These are phyloP conservation scores for Leiothrix lutea DNA, from an alignment of 2,113 vertebrate species.

Conservation along the genomic window DNA sequence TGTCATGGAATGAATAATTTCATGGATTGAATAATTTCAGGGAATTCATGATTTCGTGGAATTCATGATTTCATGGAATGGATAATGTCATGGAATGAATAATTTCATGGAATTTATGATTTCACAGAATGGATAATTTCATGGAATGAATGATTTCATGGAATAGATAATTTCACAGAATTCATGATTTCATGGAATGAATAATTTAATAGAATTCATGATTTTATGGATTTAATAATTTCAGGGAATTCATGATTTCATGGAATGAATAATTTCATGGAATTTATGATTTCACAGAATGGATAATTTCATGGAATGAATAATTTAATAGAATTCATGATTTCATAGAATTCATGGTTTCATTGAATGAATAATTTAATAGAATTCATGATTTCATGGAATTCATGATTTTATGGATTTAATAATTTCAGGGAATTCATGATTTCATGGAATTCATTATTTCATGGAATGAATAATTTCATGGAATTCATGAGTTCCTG, in stretches of 20 bases:
- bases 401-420: neutral
- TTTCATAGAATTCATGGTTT: rapidly evolving
- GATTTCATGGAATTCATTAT: too few relatives aligned
- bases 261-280: rapidly evolving
- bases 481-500: rapidly evolving
- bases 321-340: too few relatives aligned
- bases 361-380: too few relatives aligned
- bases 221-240: neutral
- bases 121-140: neutral
- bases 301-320: rapidly evolving
- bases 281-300: neutral
- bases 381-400: rapidly evolving
- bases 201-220: rapidly evolving
- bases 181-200: neutral
- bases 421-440: rapidly evolving
- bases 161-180: rapidly evolving
- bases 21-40: rapidly evolving
- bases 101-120: rapidly evolving
- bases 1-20: too few relatives aligned
- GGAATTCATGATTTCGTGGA: rapidly evolving
- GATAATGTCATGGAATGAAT: too few relatives aligned
- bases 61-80: neutral
- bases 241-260: rapidly evolving
- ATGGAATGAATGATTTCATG: neutral
- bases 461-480: too few relatives aligned